Evolutionary conservation across 2,113 vertebrate genomes (phyloP), one percentile per base, ranked within the genome.

Genomic region (Cinclus mexicanus): DNA sequence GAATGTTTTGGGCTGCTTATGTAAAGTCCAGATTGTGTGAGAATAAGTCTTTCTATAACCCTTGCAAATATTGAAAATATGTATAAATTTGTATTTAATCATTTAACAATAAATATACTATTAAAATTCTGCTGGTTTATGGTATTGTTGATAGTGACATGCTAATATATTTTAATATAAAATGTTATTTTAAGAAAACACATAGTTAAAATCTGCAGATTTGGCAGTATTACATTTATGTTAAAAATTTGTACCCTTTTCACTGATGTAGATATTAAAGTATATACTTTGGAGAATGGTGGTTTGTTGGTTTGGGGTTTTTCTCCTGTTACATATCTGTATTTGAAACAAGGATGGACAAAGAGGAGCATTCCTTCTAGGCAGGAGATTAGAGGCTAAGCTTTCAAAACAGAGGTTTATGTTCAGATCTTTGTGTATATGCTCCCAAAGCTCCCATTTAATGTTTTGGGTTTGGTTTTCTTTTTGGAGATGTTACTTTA

Each of bases 311-410:
- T 60, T 55, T 56, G 14, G 6, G 3, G 0, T 11, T n/a, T 78
- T n/a, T 72, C 33, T 57, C 10, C n/a, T 24, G 41, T 69, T 75
- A 52, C 4, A 7, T 55, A 50, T 91, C 41, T 76, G 37, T 94
- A 14, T 65, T 86, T 74, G 31, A 78, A 88, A 77, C 12, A 70
- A 46, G 29, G 8, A 56, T 74, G 35, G 83, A 96, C 83, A 97
- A 97, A 97, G 93, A 77, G 50, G 39, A 80, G 20, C 76, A 85
- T 95, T 97, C 76, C 67, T 96, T 95, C 69, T 88, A 76, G 87
- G 71, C 53, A 87, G 69, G 78, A 95, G 81, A 89, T 90, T 89
- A 83, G 77, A 39, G 50, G 55, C 42, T 94, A n/a, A 78, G 83
- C 92, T 95, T 95, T 86, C 39, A 68, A 83, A 90, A 80, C n/a